Percentiles rank a stretch among this genome's conserved stretches.
Evolutionary conservation across 2,113 vertebrate genomes (phyloP).

Genomic region (Bungarus multicinctus): DNA sequence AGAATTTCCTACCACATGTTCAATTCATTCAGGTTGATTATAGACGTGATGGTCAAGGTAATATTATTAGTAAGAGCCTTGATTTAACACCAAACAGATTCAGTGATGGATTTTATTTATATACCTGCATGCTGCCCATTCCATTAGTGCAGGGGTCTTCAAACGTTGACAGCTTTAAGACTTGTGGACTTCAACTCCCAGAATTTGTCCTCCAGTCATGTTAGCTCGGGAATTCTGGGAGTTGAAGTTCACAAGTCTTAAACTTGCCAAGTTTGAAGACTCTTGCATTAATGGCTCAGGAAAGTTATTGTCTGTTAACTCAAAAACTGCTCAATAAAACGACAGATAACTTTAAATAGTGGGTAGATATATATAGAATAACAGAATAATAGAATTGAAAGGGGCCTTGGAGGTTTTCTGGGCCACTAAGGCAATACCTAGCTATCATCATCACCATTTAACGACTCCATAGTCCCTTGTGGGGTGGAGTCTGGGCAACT

Average conservation of each 20-base stretch:
- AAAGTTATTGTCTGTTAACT: neutral
- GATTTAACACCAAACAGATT: neutral
- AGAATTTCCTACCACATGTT: neutral
- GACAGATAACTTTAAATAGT: neutral
- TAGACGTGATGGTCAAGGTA: neutral
- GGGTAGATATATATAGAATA: neutral
- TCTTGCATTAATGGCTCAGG: neutral
- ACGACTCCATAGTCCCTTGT: no score
- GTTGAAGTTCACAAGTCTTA: no score
- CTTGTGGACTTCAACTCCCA: no score
- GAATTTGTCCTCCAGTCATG: no score
- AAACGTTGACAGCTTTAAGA: no score
- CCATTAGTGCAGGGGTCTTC: neutral
- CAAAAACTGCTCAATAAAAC: neutral
- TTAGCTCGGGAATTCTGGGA: no score
- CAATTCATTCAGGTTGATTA: neutral
- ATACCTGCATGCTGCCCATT: neutral
- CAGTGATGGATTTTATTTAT: neutral
- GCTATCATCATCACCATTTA: no score
- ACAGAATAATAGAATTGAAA: no score
- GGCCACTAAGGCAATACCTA: neutral
- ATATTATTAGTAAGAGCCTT: neutral
- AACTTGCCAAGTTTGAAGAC: no score
- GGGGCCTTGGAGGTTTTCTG: neutral
- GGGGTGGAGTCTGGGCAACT: no score